These are phyloP conservation scores for Spilogale gracilis DNA, from an alignment of 2,113 vertebrate genomes.

Conservation along the genomic window DNA sequence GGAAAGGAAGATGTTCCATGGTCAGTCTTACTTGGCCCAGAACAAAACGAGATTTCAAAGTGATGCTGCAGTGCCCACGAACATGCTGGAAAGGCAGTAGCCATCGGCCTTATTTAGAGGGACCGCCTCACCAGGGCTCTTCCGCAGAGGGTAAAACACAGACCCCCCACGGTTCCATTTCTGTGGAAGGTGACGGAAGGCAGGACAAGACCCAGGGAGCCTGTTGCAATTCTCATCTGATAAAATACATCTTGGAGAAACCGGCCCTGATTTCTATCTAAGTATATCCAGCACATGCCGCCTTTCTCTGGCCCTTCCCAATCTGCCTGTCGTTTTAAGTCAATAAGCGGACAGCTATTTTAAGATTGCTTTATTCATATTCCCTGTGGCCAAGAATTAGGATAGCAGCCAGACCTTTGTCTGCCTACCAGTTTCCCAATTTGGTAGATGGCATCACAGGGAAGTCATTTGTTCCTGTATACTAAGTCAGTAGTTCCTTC, in stretches of 20 bases:
- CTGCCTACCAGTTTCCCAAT: neutral
- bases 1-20: neutral
- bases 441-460: neutral
- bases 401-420: neutral
- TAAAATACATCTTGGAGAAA: neutral
- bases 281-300: fast-evolving
- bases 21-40: neutral
- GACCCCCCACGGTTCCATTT: fast-evolving
- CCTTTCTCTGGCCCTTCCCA: neutral
- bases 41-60: neutral
- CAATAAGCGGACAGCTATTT: neutral
- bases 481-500: neutral
- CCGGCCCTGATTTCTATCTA: neutral
- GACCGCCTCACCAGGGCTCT: fast-evolving
- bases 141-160: too few species aligned
- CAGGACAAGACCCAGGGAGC: too few species aligned
- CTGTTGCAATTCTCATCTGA: neutral
- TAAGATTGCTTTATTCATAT: neutral
- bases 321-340: neutral
- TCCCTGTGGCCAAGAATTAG: neutral
- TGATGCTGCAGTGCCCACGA: neutral
- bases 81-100: neutral
- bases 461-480: neutral
- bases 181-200: neutral
- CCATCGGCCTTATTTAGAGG: neutral